A percentile compares a stretch with the other conserved stretches of the same genome.
Conservation (phyloP, 2,888 invertebrate species). For the Cerastis rubricosa region DNA sequence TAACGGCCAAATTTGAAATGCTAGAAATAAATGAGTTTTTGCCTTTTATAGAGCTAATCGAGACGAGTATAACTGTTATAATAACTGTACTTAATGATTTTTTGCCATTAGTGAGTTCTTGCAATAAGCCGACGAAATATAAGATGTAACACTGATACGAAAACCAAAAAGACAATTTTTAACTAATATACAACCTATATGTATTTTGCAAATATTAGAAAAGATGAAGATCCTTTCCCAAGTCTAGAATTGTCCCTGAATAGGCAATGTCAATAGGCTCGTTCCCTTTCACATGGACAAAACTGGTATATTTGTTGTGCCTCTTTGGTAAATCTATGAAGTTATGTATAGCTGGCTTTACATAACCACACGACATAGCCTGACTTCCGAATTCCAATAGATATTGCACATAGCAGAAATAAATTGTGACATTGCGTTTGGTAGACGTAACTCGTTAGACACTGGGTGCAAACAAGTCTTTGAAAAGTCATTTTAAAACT, state of each 20-base stretch:
- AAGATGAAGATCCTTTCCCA: no score
- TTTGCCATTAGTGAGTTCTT: no score
- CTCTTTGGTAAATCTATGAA: not conserved
- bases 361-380: not conserved
- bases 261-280: not conserved
- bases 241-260: not conserved
- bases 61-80: no score
- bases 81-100: no score
- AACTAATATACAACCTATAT: not conserved
- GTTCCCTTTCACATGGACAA: not conserved
- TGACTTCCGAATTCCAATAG: conserved; percentile 21
- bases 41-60: no score
- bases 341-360: not conserved
- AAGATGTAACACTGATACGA: not conserved
- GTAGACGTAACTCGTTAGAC: conserved; percentile 2
- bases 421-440: not conserved
- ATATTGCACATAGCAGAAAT: conserved; percentile 15
- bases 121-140: no score
- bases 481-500: not conserved
- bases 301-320: no score
- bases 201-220: not conserved
- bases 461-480: conserved; percentile 8
- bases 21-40: no score
- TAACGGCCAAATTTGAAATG: no score
- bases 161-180: not conserved